Conservation (phyloP, 2,888 invertebrate genomes). For the Proisotoma minuta region DNA sequence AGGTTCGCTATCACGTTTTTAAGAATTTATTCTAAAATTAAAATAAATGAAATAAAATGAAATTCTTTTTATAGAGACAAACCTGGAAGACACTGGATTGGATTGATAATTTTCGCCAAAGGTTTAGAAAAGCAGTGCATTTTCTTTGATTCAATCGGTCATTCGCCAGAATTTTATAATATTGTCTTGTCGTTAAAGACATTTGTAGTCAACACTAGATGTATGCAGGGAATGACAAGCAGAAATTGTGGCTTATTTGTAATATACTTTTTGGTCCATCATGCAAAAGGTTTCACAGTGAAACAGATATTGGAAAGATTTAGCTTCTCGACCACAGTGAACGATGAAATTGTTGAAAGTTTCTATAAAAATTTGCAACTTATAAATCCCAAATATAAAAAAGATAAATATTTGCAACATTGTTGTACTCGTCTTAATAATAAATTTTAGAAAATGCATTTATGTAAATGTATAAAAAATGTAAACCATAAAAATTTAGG, state of each 20-base stretch:
- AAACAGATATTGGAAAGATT: background rate
- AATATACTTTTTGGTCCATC: background rate
- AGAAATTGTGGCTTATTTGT: background rate
- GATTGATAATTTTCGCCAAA: background rate
- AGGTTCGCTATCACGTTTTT: background rate
- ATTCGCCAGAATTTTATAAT: background rate
- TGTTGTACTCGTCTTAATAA: background rate
- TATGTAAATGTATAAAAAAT: too few species aligned
- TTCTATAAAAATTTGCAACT: background rate
- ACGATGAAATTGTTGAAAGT: background rate
- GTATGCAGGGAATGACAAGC: background rate
- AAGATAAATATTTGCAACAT: background rate
- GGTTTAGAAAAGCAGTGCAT: background rate
- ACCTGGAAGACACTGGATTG: background rate
- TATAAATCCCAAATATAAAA: background rate
- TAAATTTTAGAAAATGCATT: too few species aligned
- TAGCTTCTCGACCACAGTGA: background rate
- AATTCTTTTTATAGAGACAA: background rate
- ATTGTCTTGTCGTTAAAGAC: background rate
- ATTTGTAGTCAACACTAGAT: background rate
- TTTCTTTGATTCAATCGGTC: background rate
- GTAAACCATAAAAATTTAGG: too few species aligned
- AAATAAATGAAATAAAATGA: background rate
- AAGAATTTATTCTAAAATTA: background rate
- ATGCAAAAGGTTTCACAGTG: background rate